Conservation (phyloP, 2,888 invertebrate genomes). For the Thumatha senex region DNA sequence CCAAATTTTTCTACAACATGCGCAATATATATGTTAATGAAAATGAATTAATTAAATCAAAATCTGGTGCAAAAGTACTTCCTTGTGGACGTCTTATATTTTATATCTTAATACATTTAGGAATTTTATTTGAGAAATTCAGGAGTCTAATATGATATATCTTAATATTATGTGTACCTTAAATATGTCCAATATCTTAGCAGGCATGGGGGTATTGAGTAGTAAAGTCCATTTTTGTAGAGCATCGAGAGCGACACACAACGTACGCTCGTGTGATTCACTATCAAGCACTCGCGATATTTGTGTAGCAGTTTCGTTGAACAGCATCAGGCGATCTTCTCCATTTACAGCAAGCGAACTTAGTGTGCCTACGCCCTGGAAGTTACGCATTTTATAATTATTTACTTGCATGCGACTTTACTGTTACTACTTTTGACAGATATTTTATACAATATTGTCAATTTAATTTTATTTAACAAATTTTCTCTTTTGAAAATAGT, state of each 20-base stretch:
- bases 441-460: too few species aligned
- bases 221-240: constrained; percentile 89
- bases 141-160: too few species aligned
- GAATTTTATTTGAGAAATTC: too few species aligned
- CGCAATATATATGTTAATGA: background rate
- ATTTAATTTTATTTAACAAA: too few species aligned
- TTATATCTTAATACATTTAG: too few species aligned
- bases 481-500: too few species aligned
- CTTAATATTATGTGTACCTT: constrained; percentile 32
- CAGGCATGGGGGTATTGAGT: constrained; percentile 42
- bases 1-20: constrained; percentile 85
- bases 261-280: constrained; percentile 96
- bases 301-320: constrained; percentile 83
- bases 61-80: background rate
- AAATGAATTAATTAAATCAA: background rate
- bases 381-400: background rate
- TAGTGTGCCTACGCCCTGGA: constrained; percentile 58
- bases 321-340: constrained; percentile 83
- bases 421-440: too few species aligned
- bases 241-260: constrained; percentile 91
- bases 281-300: constrained; percentile 91
- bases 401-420: too few species aligned
- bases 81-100: background rate
- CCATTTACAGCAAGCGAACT: constrained; percentile 85
- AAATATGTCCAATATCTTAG: constrained; percentile 41